Percentiles rank a stretch among this genome's conserved stretches.
phyloP scores from a whole-genome alignment of 1,140 invertebrate species.

The Leptinotarsa texana region DNA sequence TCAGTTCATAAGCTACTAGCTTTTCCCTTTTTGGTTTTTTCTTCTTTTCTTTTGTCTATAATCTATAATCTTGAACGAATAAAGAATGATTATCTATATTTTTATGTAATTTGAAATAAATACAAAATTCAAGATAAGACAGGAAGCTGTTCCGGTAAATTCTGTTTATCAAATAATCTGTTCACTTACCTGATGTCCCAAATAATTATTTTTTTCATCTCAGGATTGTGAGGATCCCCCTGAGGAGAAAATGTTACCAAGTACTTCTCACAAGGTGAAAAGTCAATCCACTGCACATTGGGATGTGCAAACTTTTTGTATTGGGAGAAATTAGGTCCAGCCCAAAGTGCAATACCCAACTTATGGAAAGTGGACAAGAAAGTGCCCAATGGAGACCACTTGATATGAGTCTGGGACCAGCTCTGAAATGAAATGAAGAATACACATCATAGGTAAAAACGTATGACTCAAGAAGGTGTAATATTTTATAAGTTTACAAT shows the following conservation, averaged over 20 bases:
- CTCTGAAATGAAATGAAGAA: constrained; percentile 60
- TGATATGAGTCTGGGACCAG: constrained; percentile 94
- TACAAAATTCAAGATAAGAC: no score
- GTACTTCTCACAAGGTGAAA: constrained; percentile 97
- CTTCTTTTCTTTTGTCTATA: no score
- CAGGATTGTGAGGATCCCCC: constrained; percentile 64
- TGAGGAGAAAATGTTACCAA: constrained; percentile 88
- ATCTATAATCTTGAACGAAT: no score
- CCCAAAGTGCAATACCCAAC: constrained; percentile 95
- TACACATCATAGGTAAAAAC: no score
- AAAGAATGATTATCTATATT: no score
- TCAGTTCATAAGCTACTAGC: no score
- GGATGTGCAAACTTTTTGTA: constrained; percentile 90
- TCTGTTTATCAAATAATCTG: not conserved
- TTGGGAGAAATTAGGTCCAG: constrained; percentile 89
- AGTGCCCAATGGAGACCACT: constrained; percentile 96
- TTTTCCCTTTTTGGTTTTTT: no score
- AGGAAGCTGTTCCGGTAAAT: no score
- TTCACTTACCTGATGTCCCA: constrained; percentile 83
- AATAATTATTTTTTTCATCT: constrained; percentile 79
- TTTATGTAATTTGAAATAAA: not conserved
- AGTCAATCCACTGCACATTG: constrained; percentile 94
- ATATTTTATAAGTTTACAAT: no score
- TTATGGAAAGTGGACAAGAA: constrained; percentile 96
- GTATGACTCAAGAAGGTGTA: no score